Base-by-base conservation (phyloP, 2,888 invertebrate species). In the Venusia cambrica region DNA sequence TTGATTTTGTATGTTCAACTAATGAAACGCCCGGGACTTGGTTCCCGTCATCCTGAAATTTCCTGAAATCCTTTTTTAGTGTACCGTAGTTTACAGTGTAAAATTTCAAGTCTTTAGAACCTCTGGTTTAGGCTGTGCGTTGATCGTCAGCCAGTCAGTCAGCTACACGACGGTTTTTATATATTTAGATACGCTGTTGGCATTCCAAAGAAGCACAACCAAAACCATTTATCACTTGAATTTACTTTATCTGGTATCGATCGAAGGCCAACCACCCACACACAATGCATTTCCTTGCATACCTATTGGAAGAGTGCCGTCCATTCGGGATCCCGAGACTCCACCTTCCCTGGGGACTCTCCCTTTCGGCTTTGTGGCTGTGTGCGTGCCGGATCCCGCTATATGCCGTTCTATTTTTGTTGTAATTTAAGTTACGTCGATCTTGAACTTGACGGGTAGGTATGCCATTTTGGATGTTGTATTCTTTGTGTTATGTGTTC, bases 341-440 rank as follows among this genome's bases (percentile, higher is more conserved):
- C 87, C 84, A 68, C 85, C 87, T 87, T 84, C 87, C 51, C 87
- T 34, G 45, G 87, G 81, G 87, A 87, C 85, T 85, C 78, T 85
- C 87, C 80, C 83, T 85, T 79, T 85, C 78, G 53, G 50, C 32
- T 38, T 50, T 50, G 35, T 59, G 51, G 40, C 35, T 49, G 45
- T 21, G 60, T 71, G 66, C 60, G 71, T 58, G n/a, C 58, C 49
- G 54, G 51, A 51, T 50, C 45, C 55, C 48, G 49, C 49, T 54
- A 50, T 51, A 57, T 49, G 50, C 61, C 55, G 57, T 67, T 71
- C 73, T 83, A 78, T 80, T 78, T 72, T 64, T 47, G 70, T 62
- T 57, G 57, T 59, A 58, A 62, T 40, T 63, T 62, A 44, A 49
- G 47, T 58, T 54, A 35, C 32, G 29, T 16, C 67, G 70, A 70